Base-by-base conservation (phyloP, 2,797 vertebrate genomes). In the Halcyon leucocephala region DNA sequence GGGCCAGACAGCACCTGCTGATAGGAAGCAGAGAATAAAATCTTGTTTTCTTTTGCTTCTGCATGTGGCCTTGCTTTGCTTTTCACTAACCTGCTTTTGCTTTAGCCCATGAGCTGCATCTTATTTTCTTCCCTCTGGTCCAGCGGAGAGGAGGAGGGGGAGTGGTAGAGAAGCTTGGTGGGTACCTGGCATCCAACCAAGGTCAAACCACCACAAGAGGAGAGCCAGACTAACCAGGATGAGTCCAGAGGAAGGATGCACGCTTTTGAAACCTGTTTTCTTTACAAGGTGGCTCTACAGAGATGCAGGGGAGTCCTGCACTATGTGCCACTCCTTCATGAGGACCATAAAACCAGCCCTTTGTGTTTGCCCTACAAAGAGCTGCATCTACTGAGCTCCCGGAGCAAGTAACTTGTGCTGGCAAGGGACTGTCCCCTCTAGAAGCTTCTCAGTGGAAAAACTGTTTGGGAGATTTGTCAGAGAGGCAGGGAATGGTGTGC, bases 311-410 rank as follows among this genome's bases (percentile, higher is more conserved):
- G 51, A 54, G 6, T 33, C 29, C 48, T 42, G 39, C 12, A 12
- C 16, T 19, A 2, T 21, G 17, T 18, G 21, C 25, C 41, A 6
- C 8, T 48, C 25, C 52, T 67, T 54, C 3, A 0, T 22, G 24
- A 28, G 29, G 76, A 28, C 46, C 10, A 9, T 18, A 20, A 64
- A 37, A n/a, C 51, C 62, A 57, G 28, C 7, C 22, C 21, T 28
- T 49, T 12, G 33, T 10, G 25, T 14, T 28, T 20, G 55, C 10
- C 1, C 0, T 3, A 4, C 8, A 15, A 55, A 54, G 28, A 44
- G 31, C 64, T 67, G 60, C 42, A 7, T 42, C 41, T 20, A 6
- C 71, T 26, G 64, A 81, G 77, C 76, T 87, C 28, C 67, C 37
- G 83, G 33, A 61, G 42, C 71, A 69, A 21, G 4, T 7, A 57